Evolutionary conservation across 1,140 invertebrate genomes (phyloP).

Genomic region (Micrasema longulum): DNA sequence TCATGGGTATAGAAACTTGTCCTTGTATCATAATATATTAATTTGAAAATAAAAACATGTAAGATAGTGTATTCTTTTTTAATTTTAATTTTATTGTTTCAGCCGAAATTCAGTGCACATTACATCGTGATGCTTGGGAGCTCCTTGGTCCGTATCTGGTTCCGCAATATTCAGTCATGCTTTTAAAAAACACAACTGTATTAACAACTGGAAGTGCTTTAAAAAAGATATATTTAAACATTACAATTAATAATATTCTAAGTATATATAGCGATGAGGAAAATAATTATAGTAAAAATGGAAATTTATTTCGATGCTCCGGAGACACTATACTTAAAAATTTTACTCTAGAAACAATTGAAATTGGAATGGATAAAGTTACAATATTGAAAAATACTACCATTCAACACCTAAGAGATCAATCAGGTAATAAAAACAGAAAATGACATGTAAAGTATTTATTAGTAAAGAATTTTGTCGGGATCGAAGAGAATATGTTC

Average conservation of each 20-base stretch:
- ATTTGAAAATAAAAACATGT: too few species aligned
- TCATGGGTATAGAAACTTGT: too few species aligned
- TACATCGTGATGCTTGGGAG: conserved; percentile 51
- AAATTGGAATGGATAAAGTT: conserved; percentile 9
- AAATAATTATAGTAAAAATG: conserved; percentile 33
- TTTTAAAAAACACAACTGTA: conserved; percentile 45
- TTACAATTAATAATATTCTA: conserved; percentile 50
- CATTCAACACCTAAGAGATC: background rate
- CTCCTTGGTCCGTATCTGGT: conserved; percentile 39
- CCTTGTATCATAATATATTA: too few species aligned
- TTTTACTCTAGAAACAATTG: conserved; percentile 27
- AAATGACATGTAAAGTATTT: too few species aligned
- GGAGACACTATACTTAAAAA: background rate
- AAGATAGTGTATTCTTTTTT: too few species aligned
- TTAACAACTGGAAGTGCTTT: conserved; percentile 40
- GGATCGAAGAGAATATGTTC: too few species aligned
- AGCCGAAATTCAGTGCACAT: conserved; percentile 51
- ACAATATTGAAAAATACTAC: conserved; percentile 33
- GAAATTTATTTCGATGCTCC: conserved; percentile 6
- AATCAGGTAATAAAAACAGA: too few species aligned
- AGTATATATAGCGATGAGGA: conserved; percentile 45
- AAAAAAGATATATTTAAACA: conserved; percentile 51
- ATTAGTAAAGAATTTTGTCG: too few species aligned
- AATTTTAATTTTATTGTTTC: conserved; percentile 31
- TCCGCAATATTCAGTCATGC: conserved; percentile 47